Conservation (phyloP, 2,888 invertebrate species). For the Coleophora deauratella region DNA sequence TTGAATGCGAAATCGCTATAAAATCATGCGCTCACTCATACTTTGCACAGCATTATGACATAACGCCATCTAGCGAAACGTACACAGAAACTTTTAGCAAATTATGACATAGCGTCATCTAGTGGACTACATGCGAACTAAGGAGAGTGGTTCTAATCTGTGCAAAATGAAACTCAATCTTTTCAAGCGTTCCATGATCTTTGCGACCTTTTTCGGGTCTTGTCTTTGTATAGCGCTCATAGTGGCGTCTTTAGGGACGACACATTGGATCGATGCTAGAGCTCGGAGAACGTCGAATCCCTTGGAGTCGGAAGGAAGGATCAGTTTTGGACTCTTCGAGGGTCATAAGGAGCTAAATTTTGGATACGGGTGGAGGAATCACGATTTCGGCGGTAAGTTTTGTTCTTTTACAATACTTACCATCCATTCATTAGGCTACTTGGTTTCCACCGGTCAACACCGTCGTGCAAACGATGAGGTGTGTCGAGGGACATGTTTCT, state of each 20-base stretch:
- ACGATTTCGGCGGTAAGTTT: slow-evolving; percentile 83
- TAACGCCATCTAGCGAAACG: too few relatives aligned
- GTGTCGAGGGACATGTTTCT: too few relatives aligned
- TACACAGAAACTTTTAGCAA: too few relatives aligned
- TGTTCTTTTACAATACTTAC: background rate
- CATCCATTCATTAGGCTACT: too few relatives aligned
- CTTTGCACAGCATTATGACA: too few relatives aligned
- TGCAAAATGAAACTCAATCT: slow-evolving; percentile 76
- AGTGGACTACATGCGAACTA: slow-evolving; percentile 33
- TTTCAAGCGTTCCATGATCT: slow-evolving; percentile 85
- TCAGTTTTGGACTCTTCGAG: slow-evolving; percentile 90
- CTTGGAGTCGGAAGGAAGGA: slow-evolving; percentile 80
- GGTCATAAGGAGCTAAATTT: slow-evolving; percentile 86
- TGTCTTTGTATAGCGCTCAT: slow-evolving; percentile 84
- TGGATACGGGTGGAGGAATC: slow-evolving; percentile 85
- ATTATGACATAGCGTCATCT: slow-evolving; percentile 63
- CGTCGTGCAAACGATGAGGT: too few relatives aligned
- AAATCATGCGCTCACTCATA: too few relatives aligned
- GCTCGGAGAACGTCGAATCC: slow-evolving; percentile 80
- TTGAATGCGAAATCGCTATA: too few relatives aligned
- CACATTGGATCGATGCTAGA: slow-evolving; percentile 86
- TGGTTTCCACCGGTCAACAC: too few relatives aligned
- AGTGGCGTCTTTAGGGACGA: slow-evolving; percentile 87
- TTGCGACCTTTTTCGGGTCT: slow-evolving; percentile 86
- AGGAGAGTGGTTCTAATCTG: slow-evolving; percentile 30